Base-by-base conservation (phyloP, 2,888 invertebrate species). In the Agriopis aurantiaria region DNA sequence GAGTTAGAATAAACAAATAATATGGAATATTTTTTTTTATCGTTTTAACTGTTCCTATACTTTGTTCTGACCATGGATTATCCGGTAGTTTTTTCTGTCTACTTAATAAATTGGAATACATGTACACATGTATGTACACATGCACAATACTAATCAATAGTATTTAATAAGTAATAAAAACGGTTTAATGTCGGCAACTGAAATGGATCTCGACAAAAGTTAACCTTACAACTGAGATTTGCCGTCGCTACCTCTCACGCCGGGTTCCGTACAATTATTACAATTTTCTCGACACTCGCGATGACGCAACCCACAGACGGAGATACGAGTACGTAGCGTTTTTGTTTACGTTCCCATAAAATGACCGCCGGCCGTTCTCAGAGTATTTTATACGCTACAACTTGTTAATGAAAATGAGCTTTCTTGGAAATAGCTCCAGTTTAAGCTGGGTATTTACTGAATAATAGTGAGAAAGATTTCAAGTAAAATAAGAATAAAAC, bases 261-360 rank as follows among this genome's bases (percentile, higher is more conserved):
- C 55, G 59, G 66, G 66, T 71, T 55, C 66, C 66, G 63, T 63
- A 69, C 76, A 78, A 74, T 82, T 82, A 85, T 80, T 85, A 83
- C 82, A 81, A 83, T 88, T 89, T 88, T 87, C 88, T 88, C 85
- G 83, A 81, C 86, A 84, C 85, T 83, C 82, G 84, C 82, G 80
- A 80, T 90, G 90, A 91, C 88, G 91, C 83, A 87, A 86, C 83
- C 84, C 93, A 89, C 85, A 75, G 78, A 82, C 80, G 77, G 63
- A 71, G 53, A 78, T 82, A 82, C 80, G 78, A 72, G 65, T 82
- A 82, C 80, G 78, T 72, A 64, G 72, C 65, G 73, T 75, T 78
- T 83, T 84, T 87, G 86, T 88, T 83, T 84, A 80, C 82, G 74
- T 80, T 80, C 75, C 82, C 80, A 85, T 88, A 85, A 86, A 87